These are phyloP conservation scores for Brachyptera putata DNA, from an alignment of 2,888 invertebrate species.

Conservation along the genomic window DNA sequence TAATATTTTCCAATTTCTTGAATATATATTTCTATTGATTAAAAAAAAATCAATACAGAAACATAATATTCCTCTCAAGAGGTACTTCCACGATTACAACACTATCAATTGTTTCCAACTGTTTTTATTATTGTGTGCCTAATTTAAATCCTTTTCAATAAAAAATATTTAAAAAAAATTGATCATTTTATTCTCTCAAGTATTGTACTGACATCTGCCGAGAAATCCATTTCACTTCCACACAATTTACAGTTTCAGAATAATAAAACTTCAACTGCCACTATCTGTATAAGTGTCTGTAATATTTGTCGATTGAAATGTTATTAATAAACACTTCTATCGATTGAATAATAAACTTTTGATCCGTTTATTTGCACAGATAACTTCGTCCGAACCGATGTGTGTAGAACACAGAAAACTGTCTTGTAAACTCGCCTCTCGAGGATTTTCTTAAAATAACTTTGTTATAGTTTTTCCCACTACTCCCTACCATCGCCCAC, in stretches of 20 bases:
- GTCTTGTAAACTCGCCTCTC: not conserved
- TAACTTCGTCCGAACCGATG: not conserved
- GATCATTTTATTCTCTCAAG: too few species aligned
- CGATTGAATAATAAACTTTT: too few species aligned
- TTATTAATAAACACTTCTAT: not conserved
- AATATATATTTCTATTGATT: too few species aligned
- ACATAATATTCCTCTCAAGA: not conserved
- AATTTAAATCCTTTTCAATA: not conserved
- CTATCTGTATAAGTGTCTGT: not conserved
- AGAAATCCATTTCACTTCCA: conserved; percentile 36
- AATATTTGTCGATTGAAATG: not conserved
- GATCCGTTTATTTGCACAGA: conserved; percentile 12
- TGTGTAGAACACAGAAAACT: conserved; percentile 11
- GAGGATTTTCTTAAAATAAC: conserved; percentile 13
- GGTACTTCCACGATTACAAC: not conserved
- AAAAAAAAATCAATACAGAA: not conserved
- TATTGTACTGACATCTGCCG: conserved; percentile 38
- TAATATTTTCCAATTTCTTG: too few species aligned
- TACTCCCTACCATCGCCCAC: too few species aligned
- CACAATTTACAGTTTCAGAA: not conserved
- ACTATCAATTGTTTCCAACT: not conserved
- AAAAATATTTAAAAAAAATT: not conserved
- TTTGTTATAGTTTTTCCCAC: too few species aligned
- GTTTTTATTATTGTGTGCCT: not conserved
- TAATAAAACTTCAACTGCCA: not conserved